These are phyloP conservation scores for Leucophenga montana DNA, from an alignment of 2,888 invertebrate species.

Conservation along the genomic window DNA sequence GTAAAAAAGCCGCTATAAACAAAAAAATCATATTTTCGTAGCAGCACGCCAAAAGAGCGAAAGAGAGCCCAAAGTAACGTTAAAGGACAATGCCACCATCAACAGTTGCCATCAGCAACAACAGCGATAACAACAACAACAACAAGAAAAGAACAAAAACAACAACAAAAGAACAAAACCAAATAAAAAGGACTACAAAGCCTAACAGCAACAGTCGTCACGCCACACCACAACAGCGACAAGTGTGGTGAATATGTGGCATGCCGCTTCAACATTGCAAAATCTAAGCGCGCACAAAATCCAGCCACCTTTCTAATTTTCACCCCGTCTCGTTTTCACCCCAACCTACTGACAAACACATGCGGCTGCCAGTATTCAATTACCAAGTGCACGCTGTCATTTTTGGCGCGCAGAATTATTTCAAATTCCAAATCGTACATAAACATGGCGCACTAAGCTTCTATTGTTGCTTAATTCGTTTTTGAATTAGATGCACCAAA, in stretches of 20 bases:
- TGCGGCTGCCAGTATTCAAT: background rate
- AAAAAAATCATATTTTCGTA: background rate
- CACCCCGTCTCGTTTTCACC: too few relatives aligned
- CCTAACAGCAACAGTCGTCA: background rate
- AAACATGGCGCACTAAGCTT: conserved; percentile 44
- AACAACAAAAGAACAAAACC: background rate
- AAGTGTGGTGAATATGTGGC: conserved; percentile 15
- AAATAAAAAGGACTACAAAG: background rate
- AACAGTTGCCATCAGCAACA: conserved; percentile 13
- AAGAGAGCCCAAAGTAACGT: background rate
- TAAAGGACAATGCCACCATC: background rate
- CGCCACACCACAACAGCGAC: background rate
- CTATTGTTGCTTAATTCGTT: background rate
- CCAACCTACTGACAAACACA: too few relatives aligned
- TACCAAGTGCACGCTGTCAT: conserved; percentile 44
- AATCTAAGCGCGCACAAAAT: too few relatives aligned
- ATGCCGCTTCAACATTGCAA: background rate
- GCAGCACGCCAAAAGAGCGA: too few relatives aligned
- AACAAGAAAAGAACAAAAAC: background rate
- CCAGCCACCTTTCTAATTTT: too few relatives aligned
- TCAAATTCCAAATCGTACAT: conserved; percentile 54
- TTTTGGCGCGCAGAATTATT: conserved; percentile 60
- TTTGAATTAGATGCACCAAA: too few relatives aligned
- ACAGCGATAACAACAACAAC: conserved; percentile 8
- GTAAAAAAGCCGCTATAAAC: conserved; percentile 16